Conservation (phyloP, 2,888 invertebrate genomes). For the Synergus umbraculus region DNA sequence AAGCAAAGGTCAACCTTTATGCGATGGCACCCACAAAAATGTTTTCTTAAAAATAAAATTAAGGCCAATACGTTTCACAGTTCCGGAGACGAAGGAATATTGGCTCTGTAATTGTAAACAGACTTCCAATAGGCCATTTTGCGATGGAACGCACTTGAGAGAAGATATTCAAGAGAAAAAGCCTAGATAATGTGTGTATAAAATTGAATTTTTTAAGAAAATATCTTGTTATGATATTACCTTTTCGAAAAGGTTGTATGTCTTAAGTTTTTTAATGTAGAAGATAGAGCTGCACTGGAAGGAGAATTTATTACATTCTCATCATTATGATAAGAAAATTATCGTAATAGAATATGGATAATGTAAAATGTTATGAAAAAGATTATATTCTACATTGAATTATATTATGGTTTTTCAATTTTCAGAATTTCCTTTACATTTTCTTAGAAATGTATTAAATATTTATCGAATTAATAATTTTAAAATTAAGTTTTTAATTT, state of each 20-base stretch:
- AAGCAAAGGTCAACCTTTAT: constrained; percentile 94
- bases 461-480: too few species aligned
- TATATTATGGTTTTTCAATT: neutral
- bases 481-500: too few species aligned
- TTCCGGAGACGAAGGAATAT: constrained; percentile 92
- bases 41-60: constrained; percentile 85
- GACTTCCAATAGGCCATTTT: constrained; percentile 94
- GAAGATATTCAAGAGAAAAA: constrained; percentile 49
- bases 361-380: neutral
- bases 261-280: neutral
- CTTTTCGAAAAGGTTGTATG: neutral
- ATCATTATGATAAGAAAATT: neutral
- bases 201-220: neutral
- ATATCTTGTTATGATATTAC: neutral
- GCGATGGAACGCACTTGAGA: constrained; percentile 95
- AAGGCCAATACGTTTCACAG: constrained; percentile 89
- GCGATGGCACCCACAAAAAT: constrained; percentile 94
- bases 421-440: neutral
- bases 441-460: neutral
- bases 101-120: constrained; percentile 99
- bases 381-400: neutral
- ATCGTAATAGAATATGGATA: neutral
- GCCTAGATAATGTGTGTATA: constrained; percentile 8
- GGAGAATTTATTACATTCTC: neutral
- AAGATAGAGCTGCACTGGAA: neutral